Evolutionary conservation across 2,888 invertebrate species (phyloP).

Genomic region (Lacanobia oleracea): DNA sequence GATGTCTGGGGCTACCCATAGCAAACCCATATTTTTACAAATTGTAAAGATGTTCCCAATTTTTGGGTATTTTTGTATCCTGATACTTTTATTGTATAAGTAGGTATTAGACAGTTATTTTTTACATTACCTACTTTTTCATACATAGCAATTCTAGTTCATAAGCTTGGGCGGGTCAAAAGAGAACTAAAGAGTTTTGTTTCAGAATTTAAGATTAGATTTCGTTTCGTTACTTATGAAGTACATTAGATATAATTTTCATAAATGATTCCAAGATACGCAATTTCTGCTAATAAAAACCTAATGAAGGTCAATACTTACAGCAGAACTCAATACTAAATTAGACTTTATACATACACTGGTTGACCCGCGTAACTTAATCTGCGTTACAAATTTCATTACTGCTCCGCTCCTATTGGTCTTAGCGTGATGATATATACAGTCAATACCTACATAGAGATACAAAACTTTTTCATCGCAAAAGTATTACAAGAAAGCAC

Average conservation of each 20-base stretch:
- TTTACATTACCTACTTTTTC: not conserved
- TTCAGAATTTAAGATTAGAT: not conserved
- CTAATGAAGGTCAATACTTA: not conserved
- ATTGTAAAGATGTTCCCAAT: not conserved
- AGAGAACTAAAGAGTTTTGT: not conserved
- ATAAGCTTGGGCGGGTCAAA: not conserved
- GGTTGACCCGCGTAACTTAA: too few species aligned
- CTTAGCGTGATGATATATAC: too few species aligned
- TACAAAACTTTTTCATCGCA: not conserved
- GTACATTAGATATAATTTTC: too few species aligned
- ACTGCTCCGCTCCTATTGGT: too few species aligned
- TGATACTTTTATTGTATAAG: not conserved
- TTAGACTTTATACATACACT: not conserved
- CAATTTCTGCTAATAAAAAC: not conserved
- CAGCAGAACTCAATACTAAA: not conserved
- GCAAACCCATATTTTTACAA: not conserved
- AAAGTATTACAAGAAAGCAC: constrained; percentile 15
- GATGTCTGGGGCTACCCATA: not conserved
- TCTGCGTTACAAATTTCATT: too few species aligned
- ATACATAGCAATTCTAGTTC: not conserved
- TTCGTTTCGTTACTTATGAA: not conserved
- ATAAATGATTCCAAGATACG: too few species aligned
- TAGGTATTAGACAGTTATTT: not conserved
- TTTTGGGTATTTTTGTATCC: not conserved
- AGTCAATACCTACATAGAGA: not conserved